Base-by-base conservation (phyloP, 1,140 invertebrate genomes). In the Lutraria rhynchaena region DNA sequence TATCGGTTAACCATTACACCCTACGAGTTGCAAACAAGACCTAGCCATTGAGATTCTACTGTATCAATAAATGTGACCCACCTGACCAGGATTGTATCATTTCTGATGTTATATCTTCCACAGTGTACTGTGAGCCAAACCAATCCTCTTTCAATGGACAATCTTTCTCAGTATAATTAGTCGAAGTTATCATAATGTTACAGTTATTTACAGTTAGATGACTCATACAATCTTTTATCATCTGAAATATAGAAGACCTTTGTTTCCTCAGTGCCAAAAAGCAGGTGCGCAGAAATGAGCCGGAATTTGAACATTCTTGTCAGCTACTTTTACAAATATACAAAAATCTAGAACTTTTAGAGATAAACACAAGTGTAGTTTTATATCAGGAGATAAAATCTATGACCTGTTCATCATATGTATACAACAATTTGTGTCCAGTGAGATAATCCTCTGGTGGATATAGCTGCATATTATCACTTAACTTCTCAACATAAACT, bases 391-490 rank as follows among this genome's bases (percentile, higher is more conserved):
- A n/a, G n/a, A n/a, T n/a, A n/a, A n/a, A n/a, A n/a, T n/a, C n/a
- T n/a, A n/a, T n/a, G 74, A 91, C 90, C 89, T 89, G 27, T 80
- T 70, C 37, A 83, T 91, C 82, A 83, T 87, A 91, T 19, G 85
- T 65, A 69, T 81, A 85, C 27, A 89, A 49, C 7, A 90, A 70
- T 55, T 75, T 73, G 29, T 86, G 83, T 22, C 91, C 91, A 24
- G 87, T 90, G 11, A 92, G 83, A 86, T 96, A 96, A 89, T 98
- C 95, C 87, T 95, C 92, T 0, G 96, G 94, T 1, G 95, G 94
- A 91, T 95, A 98, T 85, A 95, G 94, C 58, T 97, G 96, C 95
- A 97, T 97, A 73, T 94, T 95, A 89, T 97, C 95, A 33, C 94
- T 94, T 15, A 98, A 83, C 22, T 94, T 92, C 92, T 97, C 95